These are phyloP conservation scores for Cephus sareptanus DNA, from an alignment of 2,888 invertebrate genomes.

Conservation along the genomic window DNA sequence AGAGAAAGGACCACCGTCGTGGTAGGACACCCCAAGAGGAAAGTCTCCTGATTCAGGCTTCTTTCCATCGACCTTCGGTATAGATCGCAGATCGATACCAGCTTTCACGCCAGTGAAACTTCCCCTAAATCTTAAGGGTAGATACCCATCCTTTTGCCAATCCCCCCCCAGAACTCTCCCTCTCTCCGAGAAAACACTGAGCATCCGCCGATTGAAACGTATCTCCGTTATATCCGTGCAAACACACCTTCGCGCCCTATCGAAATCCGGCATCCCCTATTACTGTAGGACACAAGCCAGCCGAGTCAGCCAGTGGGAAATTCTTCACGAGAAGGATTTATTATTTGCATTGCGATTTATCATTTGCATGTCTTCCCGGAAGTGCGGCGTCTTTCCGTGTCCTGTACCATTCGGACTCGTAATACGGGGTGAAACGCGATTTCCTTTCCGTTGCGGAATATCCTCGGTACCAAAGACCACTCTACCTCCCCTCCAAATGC, in stretches of 20 bases:
- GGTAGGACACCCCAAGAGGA: neutral
- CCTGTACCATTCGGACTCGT: constrained; percentile 33
- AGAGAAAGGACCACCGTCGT: neutral
- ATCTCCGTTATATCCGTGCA: neutral
- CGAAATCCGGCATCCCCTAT: neutral
- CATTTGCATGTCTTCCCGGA: constrained; percentile 37
- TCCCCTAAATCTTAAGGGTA: neutral
- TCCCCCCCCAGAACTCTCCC: neutral
- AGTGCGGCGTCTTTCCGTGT: neutral
- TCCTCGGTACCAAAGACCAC: neutral
- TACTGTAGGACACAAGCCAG: neutral
- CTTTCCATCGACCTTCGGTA: neutral
- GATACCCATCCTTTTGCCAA: neutral
- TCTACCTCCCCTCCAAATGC: neutral
- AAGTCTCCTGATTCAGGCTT: neutral
- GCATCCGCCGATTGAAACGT: neutral
- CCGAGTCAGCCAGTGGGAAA: neutral
- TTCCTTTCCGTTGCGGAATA: neutral
- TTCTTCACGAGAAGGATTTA: constrained; percentile 33
- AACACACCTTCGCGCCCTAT: neutral
- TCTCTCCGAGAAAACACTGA: neutral
- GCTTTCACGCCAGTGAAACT: neutral
- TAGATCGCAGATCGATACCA: neutral
- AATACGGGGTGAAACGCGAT: neutral
- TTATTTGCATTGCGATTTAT: constrained; percentile 50